phyloP scores from a whole-genome alignment of 1,140 invertebrate species.

The Plutomurus gul region DNA sequence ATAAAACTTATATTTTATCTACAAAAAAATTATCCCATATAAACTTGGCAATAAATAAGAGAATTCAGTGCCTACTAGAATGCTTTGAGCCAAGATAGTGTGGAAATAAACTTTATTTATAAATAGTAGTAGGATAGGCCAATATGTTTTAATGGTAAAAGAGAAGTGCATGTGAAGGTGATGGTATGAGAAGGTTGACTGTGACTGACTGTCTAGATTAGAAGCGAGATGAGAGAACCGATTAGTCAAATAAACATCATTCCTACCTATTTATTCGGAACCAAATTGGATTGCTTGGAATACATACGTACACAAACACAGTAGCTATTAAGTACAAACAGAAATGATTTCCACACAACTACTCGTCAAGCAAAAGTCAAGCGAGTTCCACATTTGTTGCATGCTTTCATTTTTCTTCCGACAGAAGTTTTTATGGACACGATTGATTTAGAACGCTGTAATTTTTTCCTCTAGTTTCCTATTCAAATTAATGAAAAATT shows the following conservation, averaged over 20 bases:
- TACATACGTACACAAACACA: not conserved
- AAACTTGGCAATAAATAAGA: no score
- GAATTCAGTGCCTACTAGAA: no score
- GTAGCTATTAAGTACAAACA: not conserved
- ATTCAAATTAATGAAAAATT: slow-evolving; percentile 48
- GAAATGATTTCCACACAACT: not conserved
- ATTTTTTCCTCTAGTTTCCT: slow-evolving; percentile 47
- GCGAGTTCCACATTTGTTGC: slow-evolving; percentile 15
- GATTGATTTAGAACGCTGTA: slow-evolving; percentile 52
- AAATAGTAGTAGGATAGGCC: not conserved
- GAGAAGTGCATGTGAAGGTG: not conserved
- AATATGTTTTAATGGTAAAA: not conserved
- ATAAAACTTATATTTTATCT: not conserved
- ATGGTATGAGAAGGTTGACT: not conserved
- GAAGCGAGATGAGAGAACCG: slow-evolving; percentile 22
- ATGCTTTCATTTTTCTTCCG: slow-evolving; percentile 17
- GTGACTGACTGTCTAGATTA: slow-evolving; percentile 25
- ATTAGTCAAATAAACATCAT: slow-evolving; percentile 30
- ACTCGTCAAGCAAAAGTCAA: not conserved
- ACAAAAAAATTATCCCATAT: not conserved
- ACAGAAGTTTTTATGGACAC: slow-evolving; percentile 24
- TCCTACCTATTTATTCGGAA: not conserved
- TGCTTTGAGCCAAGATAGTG: not conserved
- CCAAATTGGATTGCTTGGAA: not conserved
- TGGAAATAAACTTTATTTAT: not conserved